A percentile compares a stretch with the other conserved stretches of the same genome.
phyloP scores from a whole-genome alignment of 2,113 vertebrate species.

The Hemiprocne comata region DNA sequence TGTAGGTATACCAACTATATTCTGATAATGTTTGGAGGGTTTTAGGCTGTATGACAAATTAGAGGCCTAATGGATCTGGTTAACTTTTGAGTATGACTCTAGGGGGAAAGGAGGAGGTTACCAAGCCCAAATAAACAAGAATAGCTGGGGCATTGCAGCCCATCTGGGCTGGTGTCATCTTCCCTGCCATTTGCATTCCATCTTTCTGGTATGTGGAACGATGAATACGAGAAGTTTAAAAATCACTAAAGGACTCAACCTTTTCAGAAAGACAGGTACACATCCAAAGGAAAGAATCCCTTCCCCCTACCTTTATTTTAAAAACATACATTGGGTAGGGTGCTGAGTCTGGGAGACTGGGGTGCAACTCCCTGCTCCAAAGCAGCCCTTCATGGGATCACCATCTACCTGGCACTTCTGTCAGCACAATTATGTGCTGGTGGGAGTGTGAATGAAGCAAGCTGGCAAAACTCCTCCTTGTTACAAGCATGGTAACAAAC shows the following conservation, averaged over 20 bases:
- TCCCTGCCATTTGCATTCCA: not conserved
- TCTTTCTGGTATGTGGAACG: not conserved
- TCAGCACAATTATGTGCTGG: not conserved
- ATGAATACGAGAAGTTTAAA: not conserved
- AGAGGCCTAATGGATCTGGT: not conserved
- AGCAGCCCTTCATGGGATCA: not conserved
- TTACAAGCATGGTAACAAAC: not conserved
- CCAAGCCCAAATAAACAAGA: not conserved
- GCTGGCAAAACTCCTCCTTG: not conserved
- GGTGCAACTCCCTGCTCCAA: not conserved
- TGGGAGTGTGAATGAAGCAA: not conserved
- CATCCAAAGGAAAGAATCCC: not conserved
- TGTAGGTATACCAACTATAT: too few species aligned
- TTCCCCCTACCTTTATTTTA: not conserved
- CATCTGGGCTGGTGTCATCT: not conserved
- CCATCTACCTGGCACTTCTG: not conserved
- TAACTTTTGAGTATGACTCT: not conserved
- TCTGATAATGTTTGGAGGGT: too few species aligned
- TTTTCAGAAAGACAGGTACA: not conserved
- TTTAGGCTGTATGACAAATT: not conserved
- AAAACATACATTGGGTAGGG: not conserved
- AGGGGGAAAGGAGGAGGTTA: not conserved
- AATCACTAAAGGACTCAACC: not conserved
- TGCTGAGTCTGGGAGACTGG: not conserved
- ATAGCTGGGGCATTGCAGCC: accelerated